These are phyloP conservation scores for Tokudaia muenninki DNA, from an alignment of 2,797 vertebrate species.

Conservation along the genomic window DNA sequence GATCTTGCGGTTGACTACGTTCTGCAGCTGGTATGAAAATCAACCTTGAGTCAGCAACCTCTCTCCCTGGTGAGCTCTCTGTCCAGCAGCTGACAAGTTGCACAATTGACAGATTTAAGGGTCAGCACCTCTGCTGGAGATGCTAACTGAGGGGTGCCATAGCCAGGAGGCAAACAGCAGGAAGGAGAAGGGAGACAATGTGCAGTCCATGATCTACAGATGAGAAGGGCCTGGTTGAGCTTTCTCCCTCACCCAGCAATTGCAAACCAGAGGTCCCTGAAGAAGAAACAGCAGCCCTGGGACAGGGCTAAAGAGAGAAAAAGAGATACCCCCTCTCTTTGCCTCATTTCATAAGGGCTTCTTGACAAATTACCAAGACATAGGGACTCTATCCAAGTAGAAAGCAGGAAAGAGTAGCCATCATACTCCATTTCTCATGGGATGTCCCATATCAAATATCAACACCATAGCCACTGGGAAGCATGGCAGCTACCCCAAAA, in stretches of 20 bases:
- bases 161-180: constrained; percentile 45
- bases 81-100: constrained; percentile 15
- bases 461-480: background rate
- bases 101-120: constrained; percentile 56
- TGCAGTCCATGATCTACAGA: background rate
- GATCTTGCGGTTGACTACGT: constrained; percentile 10
- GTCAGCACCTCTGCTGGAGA: constrained; percentile 31
- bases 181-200: background rate
- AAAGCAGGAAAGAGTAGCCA: background rate
- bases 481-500: background rate
- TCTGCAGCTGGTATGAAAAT: constrained; percentile 40
- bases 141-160: constrained; percentile 30
- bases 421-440: background rate
- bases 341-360: background rate
- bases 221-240: background rate
- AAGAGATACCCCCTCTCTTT: background rate
- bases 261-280: background rate
- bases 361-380: background rate
- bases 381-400: background rate
- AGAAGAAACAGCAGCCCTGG: background rate
- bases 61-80: constrained; percentile 19
- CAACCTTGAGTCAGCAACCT: constrained; percentile 64
- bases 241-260: background rate
- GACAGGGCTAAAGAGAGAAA: background rate
- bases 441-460: background rate